Conservation (phyloP, 2,888 invertebrate genomes). For the Dioctria linearis region DNA sequence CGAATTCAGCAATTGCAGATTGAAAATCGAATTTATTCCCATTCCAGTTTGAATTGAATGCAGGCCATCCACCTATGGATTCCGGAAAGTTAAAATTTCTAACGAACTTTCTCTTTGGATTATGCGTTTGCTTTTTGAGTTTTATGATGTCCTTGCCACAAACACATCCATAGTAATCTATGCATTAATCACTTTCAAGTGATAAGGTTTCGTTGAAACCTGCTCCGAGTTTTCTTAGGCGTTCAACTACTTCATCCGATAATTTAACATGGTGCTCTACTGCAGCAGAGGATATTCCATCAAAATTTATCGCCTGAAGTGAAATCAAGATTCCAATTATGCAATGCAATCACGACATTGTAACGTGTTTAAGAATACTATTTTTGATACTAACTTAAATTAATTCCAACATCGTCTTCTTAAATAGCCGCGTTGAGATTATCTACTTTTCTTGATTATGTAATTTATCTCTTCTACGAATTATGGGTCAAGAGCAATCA, state of each 20-base stretch:
- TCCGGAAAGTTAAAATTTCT: neutral
- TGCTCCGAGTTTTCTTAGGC: neutral
- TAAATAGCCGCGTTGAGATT: too few species aligned
- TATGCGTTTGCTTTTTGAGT: neutral
- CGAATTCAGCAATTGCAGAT: constrained; percentile 20
- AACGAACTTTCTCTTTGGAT: neutral
- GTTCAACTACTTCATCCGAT: neutral
- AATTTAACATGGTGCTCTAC: neutral
- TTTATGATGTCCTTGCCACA: neutral
- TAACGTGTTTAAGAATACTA: neutral
- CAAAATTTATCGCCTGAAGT: neutral
- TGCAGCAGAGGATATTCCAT: neutral
- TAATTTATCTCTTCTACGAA: too few species aligned
- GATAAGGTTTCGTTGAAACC: neutral
- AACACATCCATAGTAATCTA: neutral
- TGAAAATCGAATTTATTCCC: constrained; percentile 3
- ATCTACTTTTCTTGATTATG: too few species aligned
- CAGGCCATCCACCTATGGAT: constrained; percentile 4
- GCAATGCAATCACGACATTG: constrained; percentile 5
- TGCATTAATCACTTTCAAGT: neutral
- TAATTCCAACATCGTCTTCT: too few species aligned
- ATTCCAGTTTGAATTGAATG: constrained; percentile 11
- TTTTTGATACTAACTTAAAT: too few species aligned
- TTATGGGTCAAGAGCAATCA: too few species aligned
- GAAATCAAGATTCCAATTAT: neutral